Evolutionary conservation across 1,140 invertebrate genomes (phyloP), one percentile per base, ranked within the genome.

Genomic region (Nasonia giraulti): DNA sequence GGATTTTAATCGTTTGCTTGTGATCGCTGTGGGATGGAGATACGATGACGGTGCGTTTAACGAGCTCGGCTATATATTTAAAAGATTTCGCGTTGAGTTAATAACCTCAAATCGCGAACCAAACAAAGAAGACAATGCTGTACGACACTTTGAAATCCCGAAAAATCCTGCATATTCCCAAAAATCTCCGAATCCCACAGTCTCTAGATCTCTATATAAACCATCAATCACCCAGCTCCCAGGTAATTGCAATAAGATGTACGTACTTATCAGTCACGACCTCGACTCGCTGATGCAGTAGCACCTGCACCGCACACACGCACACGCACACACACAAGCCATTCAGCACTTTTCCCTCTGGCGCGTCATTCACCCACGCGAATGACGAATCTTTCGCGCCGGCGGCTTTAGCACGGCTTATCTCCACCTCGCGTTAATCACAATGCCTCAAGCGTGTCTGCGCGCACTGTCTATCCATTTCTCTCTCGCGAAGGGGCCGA

Each of bases 331-430:
- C 50, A 55, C 12, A 2, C 12, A 55, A 55, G 50, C 50, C 50
- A 55, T 55, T 55, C 50, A 55, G 17, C 50, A 55, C 50, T 55
- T 55, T 4, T 55, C 50, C 17, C 50, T 50, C 23, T 37, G 6
- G 62, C 79, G 62, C 33, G 79, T 37, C 79, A 66, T 37, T 80
- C 79, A 80, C 40, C 3, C 47, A n/a, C 69, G 47, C 20, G 47
- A 82, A 62, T 62, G 31, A 75, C 47, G 47, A 62, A 75, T 75
- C 80, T 71, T 40, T 47, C 23, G 7, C 23, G 17, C 27, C 27
- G 27, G 73, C 37, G 44, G 31, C 50, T 81, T 47, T 47, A 31
- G 8, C 8, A 11, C 27, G 11, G 73, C 82, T 83, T 83, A 83
- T 83, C 82, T 31, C 31, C 10, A 62, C 12, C 44, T 1, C 33